Percentiles rank a stretch among this genome's conserved stretches.
These are phyloP conservation scores for Eubasilissa splendida DNA, from an alignment of 2,888 invertebrate genomes.

Conservation along the genomic window DNA sequence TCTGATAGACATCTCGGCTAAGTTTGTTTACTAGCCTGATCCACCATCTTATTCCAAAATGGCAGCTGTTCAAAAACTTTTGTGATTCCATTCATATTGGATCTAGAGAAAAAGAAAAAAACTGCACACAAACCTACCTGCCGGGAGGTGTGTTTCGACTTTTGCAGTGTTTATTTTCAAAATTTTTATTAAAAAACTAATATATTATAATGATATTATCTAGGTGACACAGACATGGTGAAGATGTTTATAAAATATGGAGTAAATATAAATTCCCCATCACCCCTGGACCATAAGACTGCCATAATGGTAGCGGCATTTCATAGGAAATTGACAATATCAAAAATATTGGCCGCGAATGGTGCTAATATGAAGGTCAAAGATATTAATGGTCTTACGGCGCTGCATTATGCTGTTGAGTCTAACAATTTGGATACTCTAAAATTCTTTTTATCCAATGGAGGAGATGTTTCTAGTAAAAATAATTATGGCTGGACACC, in stretches of 20 bases:
- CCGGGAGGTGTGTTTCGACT: too few species aligned
- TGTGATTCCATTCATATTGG: too few species aligned
- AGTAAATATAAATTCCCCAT: slow-evolving; percentile 68
- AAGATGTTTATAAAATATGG: slow-evolving; percentile 68
- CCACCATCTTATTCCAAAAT: too few species aligned
- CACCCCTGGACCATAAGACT: slow-evolving; percentile 64
- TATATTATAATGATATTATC: neutral
- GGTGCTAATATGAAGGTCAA: slow-evolving; percentile 66
- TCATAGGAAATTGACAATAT: slow-evolving; percentile 63
- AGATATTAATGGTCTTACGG: slow-evolving; percentile 70
- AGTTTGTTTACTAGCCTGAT: too few species aligned
- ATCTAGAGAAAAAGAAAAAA: too few species aligned
- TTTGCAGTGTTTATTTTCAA: too few species aligned
- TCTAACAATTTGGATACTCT: slow-evolving; percentile 64
- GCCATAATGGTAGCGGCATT: slow-evolving; percentile 71
- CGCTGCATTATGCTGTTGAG: slow-evolving; percentile 73
- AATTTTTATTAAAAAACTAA: too few species aligned
- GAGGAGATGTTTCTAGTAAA: slow-evolving; percentile 64
- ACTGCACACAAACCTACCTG: too few species aligned
- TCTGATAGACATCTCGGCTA: too few species aligned
- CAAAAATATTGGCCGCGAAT: slow-evolving; percentile 67
- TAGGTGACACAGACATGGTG: slow-evolving; percentile 67
- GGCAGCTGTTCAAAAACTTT: too few species aligned
- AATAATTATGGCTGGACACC: slow-evolving; percentile 74
- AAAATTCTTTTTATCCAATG: slow-evolving; percentile 64